Evolutionary conservation across 2,888 invertebrate genomes (phyloP), one percentile per base, ranked within the genome.

Genomic region (Drosophila longiperda): DNA sequence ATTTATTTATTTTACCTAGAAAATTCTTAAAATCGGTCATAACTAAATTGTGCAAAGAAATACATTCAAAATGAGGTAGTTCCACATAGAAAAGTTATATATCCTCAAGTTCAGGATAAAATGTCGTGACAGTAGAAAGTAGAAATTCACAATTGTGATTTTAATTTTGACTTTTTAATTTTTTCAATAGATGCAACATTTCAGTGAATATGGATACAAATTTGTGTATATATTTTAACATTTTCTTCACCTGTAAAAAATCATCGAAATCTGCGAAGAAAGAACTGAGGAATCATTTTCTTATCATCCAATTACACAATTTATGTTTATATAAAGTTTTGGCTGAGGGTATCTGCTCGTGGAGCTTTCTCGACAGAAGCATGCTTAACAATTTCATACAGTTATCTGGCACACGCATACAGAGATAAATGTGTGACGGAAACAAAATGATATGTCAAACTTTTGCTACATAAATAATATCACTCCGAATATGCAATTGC

Each of bases 401-500:
- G 23, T 9, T 38, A 55, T 55, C 7, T 54, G 26, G 26, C 54
- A 26, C 11, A 36, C 17, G 12, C 33, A 33, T 9, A 17, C 53
- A 53, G 38, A 29, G 38, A 29, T 38, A 29, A 38, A 38, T 29
- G 26, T 11, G 38, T n/a, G 26, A 29, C n/a, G 36, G 55, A 12
- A 29, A 38, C n/a, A 55, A 38, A 45, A 15, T 26, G 55, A 38
- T 8, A 55, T 55, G 55, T 38, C 38, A 55, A 55, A 55, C n/a
- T 55, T 38, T 29, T 38, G 55, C 38, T 12, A 26, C 36, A 38
- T 38, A 38, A 55, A 55, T 38, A 36, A 54, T 36, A 36, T 54
- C 36, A 54, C 26, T 36, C 2, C 23, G 54, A 23, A 54, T 23
- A 36, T 72, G 73, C 75, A 72, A 73, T 78, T 82, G 70, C 74